Percentiles rank a stretch among this genome's conserved stretches.
Evolutionary conservation across 2,797 vertebrate genomes (phyloP).

Genomic region (Microchirus variegatus): DNA sequence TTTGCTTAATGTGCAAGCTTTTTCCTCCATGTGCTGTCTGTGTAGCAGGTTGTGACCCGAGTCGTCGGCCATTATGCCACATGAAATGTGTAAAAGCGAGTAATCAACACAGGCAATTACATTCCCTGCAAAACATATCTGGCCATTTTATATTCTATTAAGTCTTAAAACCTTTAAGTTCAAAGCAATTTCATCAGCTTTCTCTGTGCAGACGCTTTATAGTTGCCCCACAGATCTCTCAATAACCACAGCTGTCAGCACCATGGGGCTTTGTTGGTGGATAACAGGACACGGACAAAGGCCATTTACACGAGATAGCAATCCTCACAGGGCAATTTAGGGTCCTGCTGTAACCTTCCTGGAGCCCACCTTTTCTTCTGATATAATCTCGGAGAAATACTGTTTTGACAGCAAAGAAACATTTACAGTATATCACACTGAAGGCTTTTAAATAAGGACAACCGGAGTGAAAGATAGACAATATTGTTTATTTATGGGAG

Average conservation of each 20-base stretch:
- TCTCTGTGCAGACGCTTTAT: slow-evolving; percentile 12
- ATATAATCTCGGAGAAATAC: slow-evolving; percentile 68
- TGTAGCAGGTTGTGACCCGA: not conserved
- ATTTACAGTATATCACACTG: slow-evolving; percentile 58
- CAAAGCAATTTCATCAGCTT: slow-evolving; percentile 1
- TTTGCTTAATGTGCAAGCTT: too few relatives aligned
- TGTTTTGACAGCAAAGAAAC: slow-evolving; percentile 54
- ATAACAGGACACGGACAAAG: slow-evolving; percentile 40
- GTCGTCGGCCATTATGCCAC: not conserved
- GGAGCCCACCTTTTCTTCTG: slow-evolving; percentile 41
- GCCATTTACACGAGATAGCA: slow-evolving; percentile 36
- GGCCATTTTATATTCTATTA: not conserved
- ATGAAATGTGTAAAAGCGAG: not conserved
- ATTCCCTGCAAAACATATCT: not conserved
- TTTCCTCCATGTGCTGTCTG: not conserved
- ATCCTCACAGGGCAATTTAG: slow-evolving; percentile 39
- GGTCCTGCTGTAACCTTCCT: slow-evolving; percentile 46
- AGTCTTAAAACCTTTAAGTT: slow-evolving; percentile 5
- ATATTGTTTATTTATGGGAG: slow-evolving; percentile 55
- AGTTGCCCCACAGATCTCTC: slow-evolving; percentile 28
- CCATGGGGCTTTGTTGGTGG: slow-evolving; percentile 10
- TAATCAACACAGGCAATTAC: slow-evolving; percentile 1
- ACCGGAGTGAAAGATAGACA: slow-evolving; percentile 37
- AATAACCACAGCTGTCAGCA: slow-evolving; percentile 28
- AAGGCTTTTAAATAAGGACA: slow-evolving; percentile 60